These are phyloP conservation scores for Petrocephalus sullivani DNA, from an alignment of 2,797 vertebrate genomes.

Conservation along the genomic window DNA sequence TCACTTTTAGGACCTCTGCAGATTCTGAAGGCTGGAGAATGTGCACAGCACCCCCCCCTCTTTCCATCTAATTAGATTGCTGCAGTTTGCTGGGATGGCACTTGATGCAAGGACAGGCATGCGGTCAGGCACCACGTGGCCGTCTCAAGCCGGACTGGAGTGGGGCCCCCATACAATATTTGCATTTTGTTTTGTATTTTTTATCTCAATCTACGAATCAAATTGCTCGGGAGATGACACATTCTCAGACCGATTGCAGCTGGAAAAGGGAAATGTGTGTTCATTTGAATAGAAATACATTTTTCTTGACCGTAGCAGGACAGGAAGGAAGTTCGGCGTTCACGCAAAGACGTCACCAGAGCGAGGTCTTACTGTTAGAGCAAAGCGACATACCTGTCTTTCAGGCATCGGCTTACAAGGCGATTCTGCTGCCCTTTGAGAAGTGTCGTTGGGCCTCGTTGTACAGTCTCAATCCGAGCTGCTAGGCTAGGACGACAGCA, in stretches of 20 bases:
- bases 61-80: not conserved
- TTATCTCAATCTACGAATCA: not conserved
- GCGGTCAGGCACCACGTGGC: not conserved
- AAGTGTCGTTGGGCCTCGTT: not conserved
- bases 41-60: not conserved
- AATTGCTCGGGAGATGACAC: not conserved
- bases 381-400: not conserved
- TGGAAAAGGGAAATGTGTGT: not conserved
- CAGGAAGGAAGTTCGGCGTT: not conserved
- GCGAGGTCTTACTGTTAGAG: not conserved
- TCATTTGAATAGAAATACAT: not conserved
- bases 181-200: not conserved
- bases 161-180: not conserved
- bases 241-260: not conserved
- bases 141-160: not conserved
- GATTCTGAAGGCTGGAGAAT: conserved; percentile 10
- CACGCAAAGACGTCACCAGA: not conserved
- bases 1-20: not conserved
- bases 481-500: not conserved
- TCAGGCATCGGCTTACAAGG: not conserved
- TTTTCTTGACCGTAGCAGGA: not conserved
- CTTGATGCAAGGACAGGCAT: not conserved
- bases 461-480: not conserved
- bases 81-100: not conserved
- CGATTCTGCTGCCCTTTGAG: not conserved